Conservation (phyloP, 2,888 invertebrate species). For the Fragum whitleyi region DNA sequence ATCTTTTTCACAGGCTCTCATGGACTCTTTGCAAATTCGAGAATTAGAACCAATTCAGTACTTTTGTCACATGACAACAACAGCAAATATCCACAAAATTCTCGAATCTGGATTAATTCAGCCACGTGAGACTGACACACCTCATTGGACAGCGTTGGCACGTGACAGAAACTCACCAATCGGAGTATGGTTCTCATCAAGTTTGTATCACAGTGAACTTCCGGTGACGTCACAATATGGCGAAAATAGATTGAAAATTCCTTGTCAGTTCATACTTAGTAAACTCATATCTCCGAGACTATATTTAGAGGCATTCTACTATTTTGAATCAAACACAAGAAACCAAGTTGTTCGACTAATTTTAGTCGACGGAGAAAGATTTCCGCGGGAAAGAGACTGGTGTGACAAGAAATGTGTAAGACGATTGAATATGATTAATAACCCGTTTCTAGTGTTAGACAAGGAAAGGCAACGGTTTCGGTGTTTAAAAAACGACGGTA, state of each 20-base stretch:
- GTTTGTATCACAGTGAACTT: slow-evolving; percentile 51
- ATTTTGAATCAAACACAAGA: slow-evolving; percentile 48
- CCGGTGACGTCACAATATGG: slow-evolving; percentile 54
- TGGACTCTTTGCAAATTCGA: slow-evolving; percentile 45
- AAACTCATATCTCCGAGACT: slow-evolving; percentile 52
- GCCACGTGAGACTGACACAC: slow-evolving; percentile 54
- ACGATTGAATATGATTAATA: slow-evolving; percentile 55
- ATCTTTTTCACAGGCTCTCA: slow-evolving; percentile 52
- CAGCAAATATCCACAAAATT: slow-evolving; percentile 44
- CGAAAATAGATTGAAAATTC: slow-evolving; percentile 56
- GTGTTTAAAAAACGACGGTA: slow-evolving; percentile 48
- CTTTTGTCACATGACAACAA: slow-evolving; percentile 56
- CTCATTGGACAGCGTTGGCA: slow-evolving; percentile 54
- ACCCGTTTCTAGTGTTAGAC: slow-evolving; percentile 53
- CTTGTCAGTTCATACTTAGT: slow-evolving; percentile 50
- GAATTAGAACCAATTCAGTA: slow-evolving; percentile 48
- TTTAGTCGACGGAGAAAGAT: slow-evolving; percentile 47
- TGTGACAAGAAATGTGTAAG: slow-evolving; percentile 45
- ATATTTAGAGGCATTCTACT: slow-evolving; percentile 58
- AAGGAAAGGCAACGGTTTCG: slow-evolving; percentile 30
- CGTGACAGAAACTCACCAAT: slow-evolving; percentile 55
- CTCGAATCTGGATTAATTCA: slow-evolving; percentile 46
- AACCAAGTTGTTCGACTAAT: slow-evolving; percentile 58
- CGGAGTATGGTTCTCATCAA: slow-evolving; percentile 60
- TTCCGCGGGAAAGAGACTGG: slow-evolving; percentile 55